A percentile compares a stretch with the other conserved stretches of the same genome.
phyloP scores from a whole-genome alignment of 2,797 vertebrate species.

The Molossus molossus region DNA sequence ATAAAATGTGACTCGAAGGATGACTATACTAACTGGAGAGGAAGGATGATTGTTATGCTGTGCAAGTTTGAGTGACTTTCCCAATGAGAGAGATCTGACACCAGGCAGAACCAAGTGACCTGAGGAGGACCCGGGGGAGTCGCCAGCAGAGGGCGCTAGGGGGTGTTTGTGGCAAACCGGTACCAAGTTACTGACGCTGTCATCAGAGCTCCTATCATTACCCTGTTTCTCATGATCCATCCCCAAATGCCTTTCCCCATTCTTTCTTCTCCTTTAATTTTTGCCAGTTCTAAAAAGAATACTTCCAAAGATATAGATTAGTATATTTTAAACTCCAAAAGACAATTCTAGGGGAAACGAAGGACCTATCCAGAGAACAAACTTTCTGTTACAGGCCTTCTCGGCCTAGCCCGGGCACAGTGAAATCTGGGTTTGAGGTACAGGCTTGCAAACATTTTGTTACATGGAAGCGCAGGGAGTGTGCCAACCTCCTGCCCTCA shows the following conservation, averaged over 20 bases:
- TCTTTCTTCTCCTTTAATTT: slow-evolving; percentile 64
- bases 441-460: not conserved
- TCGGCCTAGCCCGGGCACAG: not conserved
- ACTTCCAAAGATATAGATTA: slow-evolving; percentile 16
- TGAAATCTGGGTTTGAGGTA: not conserved
- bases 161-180: not conserved
- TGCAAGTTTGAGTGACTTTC: not conserved
- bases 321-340: slow-evolving; percentile 14
- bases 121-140: accelerated
- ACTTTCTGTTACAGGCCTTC: not conserved
- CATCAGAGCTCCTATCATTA: not conserved
- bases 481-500: no score
- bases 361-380: not conserved
- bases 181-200: not conserved
- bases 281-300: slow-evolving; percentile 40
- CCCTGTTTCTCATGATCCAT: not conserved
- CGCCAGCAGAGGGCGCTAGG: accelerated
- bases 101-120: not conserved
- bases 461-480: not conserved
- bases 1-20: not conserved
- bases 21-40: not conserved
- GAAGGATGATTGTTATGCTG: not conserved
- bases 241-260: not conserved
- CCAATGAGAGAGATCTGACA: not conserved
- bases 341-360: not conserved